Evolutionary conservation across 2,888 invertebrate genomes (phyloP), one percentile per base, ranked within the genome.

Genomic region (Yponomeuta sedellus): DNA sequence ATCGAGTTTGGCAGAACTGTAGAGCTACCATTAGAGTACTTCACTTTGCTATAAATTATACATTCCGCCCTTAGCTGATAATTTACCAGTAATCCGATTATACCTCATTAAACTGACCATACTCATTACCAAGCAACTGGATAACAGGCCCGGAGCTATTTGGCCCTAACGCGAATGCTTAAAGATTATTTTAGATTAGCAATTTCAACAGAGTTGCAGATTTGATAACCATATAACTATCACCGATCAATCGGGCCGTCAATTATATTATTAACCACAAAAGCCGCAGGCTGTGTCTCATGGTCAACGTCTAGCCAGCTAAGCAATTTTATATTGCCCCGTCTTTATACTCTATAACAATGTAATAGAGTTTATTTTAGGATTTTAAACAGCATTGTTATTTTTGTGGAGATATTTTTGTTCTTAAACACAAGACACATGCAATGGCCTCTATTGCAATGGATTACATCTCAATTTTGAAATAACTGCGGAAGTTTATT

Each of bases 181-280:
- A 52, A 52, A 52, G 44, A 16, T 4, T 4, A 52, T 16, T 16
- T 52, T 52, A 0, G 12, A 52, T 52, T 52, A 16, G 44, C 44
- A 52, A 52, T 16, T 16, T 52, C 16, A 16, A 52, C 16, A 52
- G 16, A 52, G 44, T 52, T 34, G 34, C 34, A 52, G 12, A 52
- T 52, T 52, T 16, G 44, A 52, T 52, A 52, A 6, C 44, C 44
- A 52, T 52, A 16, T 16, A 52, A 52, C 44, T 52, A 52, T 16
- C 44, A 52, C 44, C 44, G 44, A 52, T 52, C 16, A 52, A 52
- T 52, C 16, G 44, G 44, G 12, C 44, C 12, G 44, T 52, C 44
- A 52, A 52, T 52, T 52, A 52, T 16, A 52, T 52, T 52, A 52
- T 16, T 52, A 52, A 52, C 44, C 44, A 52, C 44, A 52, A 52